Evolutionary conservation across 2,888 invertebrate genomes (phyloP).

Genomic region (Lasioglossum figueresi): DNA sequence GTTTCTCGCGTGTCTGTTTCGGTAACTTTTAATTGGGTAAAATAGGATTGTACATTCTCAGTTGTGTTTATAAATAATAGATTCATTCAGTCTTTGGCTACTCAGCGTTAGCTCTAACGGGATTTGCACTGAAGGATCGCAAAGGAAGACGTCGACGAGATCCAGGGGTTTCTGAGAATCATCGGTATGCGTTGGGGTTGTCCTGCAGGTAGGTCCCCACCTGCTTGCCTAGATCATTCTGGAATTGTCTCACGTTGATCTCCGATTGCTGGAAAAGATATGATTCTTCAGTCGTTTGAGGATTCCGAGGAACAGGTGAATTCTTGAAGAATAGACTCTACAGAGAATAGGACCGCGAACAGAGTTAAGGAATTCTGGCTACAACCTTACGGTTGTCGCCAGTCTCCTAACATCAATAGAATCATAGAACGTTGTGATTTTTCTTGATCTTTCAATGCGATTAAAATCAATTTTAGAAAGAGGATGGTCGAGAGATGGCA

Average conservation of each 20-base stretch:
- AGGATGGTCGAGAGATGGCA: not conserved
- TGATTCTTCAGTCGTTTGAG: not conserved
- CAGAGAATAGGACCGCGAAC: not conserved
- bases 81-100: constrained; percentile 48
- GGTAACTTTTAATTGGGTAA: constrained; percentile 16
- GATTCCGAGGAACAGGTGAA: not conserved
- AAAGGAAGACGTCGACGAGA: not conserved
- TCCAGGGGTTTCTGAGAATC: not conserved
- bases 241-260: constrained; percentile 76
- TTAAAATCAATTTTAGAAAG: not conserved
- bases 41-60: not conserved
- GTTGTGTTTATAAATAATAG: not conserved
- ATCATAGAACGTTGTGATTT: not conserved
- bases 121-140: not conserved
- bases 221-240: constrained; percentile 77
- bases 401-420: not conserved
- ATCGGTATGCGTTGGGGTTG: constrained; percentile 77
- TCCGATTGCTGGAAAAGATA: constrained; percentile 79
- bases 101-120: not conserved
- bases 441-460: not conserved
- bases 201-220: constrained; percentile 78
- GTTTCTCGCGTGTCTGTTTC: not conserved
- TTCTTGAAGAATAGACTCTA: not conserved
- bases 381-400: not conserved
- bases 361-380: not conserved